A percentile compares a stretch with the other conserved stretches of the same genome.
phyloP scores from a whole-genome alignment of 1,140 invertebrate genomes.

The Zophobas morio region DNA sequence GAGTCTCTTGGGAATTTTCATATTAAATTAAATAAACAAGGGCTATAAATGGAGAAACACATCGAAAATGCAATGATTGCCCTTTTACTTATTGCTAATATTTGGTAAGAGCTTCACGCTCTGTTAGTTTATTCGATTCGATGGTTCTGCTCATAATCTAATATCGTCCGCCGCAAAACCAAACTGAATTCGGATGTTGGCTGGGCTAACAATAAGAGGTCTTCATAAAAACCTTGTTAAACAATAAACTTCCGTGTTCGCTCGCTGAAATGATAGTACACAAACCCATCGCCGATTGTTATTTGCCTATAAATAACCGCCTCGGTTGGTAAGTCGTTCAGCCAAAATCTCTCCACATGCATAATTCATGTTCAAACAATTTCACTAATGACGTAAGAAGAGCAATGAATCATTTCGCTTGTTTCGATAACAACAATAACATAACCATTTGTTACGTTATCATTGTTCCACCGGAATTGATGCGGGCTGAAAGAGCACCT shows the following conservation, averaged over 20 bases:
- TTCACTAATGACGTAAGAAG: slow-evolving; percentile 46
- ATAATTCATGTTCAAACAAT: slow-evolving; percentile 47
- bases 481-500: slow-evolving; percentile 7
- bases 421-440: slow-evolving; percentile 49
- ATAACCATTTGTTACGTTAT: slow-evolving; percentile 46
- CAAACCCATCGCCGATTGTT: slow-evolving; percentile 18
- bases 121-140: slow-evolving; percentile 41
- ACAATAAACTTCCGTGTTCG: slow-evolving; percentile 45
- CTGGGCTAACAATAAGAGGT: slow-evolving; percentile 6
- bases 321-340: slow-evolving; percentile 12
- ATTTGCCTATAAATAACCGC: slow-evolving; percentile 24
- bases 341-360: slow-evolving; percentile 43
- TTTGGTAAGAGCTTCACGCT: slow-evolving; percentile 42
- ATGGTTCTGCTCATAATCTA: slow-evolving; percentile 36
- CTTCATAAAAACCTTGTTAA: slow-evolving; percentile 37
- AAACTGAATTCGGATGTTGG: slow-evolving; percentile 38
- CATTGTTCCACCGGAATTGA: slow-evolving; percentile 35
- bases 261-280: slow-evolving; percentile 8
- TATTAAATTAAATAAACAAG: slow-evolving; percentile 31
- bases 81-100: slow-evolving; percentile 41
- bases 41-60: slow-evolving; percentile 40
- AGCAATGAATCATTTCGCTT: slow-evolving; percentile 36
- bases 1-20: slow-evolving; percentile 21
- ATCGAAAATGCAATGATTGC: slow-evolving; percentile 36
- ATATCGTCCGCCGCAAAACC: slow-evolving; percentile 27